These are phyloP conservation scores for Momotus momota DNA, from an alignment of 2,797 vertebrate species.

Conservation along the genomic window DNA sequence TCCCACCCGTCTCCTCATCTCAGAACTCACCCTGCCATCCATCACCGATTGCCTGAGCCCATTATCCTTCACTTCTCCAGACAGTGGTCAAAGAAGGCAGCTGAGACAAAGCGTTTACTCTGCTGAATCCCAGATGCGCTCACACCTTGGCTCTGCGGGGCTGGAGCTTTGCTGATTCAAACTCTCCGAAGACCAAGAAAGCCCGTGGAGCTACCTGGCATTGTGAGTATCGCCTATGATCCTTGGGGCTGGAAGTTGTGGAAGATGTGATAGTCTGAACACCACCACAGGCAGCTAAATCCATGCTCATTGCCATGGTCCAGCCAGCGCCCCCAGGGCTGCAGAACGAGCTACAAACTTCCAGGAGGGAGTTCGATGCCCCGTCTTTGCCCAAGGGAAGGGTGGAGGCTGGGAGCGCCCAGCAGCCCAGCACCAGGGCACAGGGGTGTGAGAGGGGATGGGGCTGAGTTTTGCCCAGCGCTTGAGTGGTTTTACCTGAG, in stretches of 20 bases:
- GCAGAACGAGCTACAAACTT: not conserved
- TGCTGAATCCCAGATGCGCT: not conserved
- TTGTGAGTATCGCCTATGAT: fast-evolving
- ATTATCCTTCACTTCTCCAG: constrained; percentile 22
- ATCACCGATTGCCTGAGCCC: not conserved
- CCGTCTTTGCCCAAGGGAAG: not conserved
- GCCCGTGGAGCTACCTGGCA: not conserved
- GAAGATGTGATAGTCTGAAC: not conserved
- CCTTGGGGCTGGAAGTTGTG: not conserved
- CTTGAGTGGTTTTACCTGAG: not conserved
- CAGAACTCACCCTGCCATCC: not conserved
- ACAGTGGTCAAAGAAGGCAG: not conserved
- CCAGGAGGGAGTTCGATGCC: not conserved
- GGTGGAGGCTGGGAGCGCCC: not conserved
- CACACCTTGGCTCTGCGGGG: fast-evolving
- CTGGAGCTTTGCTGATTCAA: not conserved
- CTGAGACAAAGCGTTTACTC: not conserved
- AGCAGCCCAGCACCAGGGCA: not conserved
- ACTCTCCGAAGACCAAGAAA: not conserved
- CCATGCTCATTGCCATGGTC: not conserved
- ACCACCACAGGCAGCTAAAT: not conserved
- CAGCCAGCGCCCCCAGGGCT: not conserved
- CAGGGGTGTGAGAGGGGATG: fast-evolving
- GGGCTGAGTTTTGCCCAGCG: fast-evolving
- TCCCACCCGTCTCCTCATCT: not conserved